Conservation (phyloP, 2,888 invertebrate genomes). For the Brachypalpus laphriformis region DNA sequence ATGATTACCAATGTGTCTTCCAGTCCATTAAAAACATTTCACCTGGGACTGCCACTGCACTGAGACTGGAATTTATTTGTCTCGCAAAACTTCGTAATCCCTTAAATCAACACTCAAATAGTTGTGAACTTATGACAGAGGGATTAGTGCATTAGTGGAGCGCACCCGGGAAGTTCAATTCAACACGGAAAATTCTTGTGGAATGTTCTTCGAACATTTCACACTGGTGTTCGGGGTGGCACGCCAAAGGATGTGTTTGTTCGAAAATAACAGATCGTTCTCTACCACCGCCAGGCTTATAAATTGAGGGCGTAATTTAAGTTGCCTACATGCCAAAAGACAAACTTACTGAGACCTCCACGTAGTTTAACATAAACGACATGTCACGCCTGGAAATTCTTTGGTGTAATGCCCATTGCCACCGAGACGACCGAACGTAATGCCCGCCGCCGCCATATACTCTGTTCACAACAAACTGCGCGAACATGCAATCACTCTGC, state of each 20-base stretch:
- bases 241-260: conserved; percentile 6
- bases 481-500: conserved; percentile 68
- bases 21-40: conserved; percentile 52
- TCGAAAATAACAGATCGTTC: conserved; percentile 9
- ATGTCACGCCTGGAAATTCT: conserved; percentile 72
- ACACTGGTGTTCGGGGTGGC: conserved; percentile 7
- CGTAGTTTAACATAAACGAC: conserved; percentile 71
- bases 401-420: conserved; percentile 45
- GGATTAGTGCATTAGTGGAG: conserved; percentile 36
- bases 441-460: conserved; percentile 23
- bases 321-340: conserved; percentile 70
- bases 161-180: conserved; percentile 20
- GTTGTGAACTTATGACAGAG: conserved; percentile 48
- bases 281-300: not conserved
- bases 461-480: conserved; percentile 50
- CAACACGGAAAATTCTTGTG: conserved; percentile 5
- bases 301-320: conserved; percentile 68
- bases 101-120: conserved; percentile 68
- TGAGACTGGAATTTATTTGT: conserved; percentile 20
- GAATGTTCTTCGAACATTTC: conserved; percentile 21
- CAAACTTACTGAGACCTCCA: conserved; percentile 68
- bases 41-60: not conserved
- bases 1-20: conserved; percentile 57
- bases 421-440: conserved; percentile 15
- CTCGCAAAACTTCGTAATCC: conserved; percentile 45